Evolutionary conservation across 2,113 vertebrate genomes (phyloP), one percentile per base, ranked within the genome.

Genomic region (Desmodus rotundus): DNA sequence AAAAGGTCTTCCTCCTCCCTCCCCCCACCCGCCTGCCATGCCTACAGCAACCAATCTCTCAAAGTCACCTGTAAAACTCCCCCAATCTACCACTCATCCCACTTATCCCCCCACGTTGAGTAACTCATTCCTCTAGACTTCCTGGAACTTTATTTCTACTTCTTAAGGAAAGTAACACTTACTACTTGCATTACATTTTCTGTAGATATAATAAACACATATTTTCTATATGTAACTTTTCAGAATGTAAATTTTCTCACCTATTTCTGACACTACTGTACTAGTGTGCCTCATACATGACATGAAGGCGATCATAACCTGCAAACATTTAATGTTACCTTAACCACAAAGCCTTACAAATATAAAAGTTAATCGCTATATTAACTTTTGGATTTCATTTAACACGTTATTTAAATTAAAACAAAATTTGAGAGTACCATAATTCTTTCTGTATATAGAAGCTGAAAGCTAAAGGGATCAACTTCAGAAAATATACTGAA

Each of bases 401-500:
- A 81, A 68, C 43, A 56, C 22, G 45, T 80, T 76, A 87, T 73
- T 82, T 68, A 95, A 92, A 74, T 43, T 10, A 76, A 93, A 90
- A 72, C 10, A 96, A 85, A 96, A 95, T 38, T 41, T 74, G 91
- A 85, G 38, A 74, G 43, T 67, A 41, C 1, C 45, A 87, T 2
- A 85, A 87, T 84, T 82, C 56, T 74, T 96, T 80, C 43, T 84
- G 26, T 24, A 95, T 12, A 89, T 54, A 87, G 52, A 22, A 65
- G 43, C 17, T 88, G 56, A 74, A 92, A 74, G 87, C 58, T 87
- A 96, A 93, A 89, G 9, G 19, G n/a, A 96, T 92, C 91, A 91
- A 85, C 33, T 90, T 97, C 50, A 94, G 36, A 41, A 83, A 91
- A 83, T 89, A 91, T 65, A 96, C 67, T 65, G 65, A 88, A 94